Base-by-base conservation (phyloP, 92 coral and sea anemone species). In the Porites rus region DNA sequence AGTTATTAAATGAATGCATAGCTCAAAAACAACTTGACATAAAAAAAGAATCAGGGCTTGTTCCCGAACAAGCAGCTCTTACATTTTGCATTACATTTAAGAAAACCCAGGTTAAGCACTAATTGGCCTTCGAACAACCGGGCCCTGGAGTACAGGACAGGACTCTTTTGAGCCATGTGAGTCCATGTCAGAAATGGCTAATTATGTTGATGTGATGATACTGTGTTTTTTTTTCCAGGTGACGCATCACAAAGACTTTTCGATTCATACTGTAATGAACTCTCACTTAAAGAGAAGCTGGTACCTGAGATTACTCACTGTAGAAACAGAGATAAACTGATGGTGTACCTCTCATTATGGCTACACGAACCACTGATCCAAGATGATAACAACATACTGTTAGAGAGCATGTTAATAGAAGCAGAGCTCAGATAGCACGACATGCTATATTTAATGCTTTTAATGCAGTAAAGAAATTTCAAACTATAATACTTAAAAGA, bases 351-450 rank as follows among this genome's bases (percentile, higher is more conserved):
- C 75, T 94, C 99, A 0, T 74, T 95, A 81, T 97, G 99, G 99
- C 82, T 95, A 22, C 98, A 97, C 50, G 96, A 95, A 80, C 99
- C 99, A 16, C 92, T 93, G 72, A 79, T 97, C 64, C 84, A 88
- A 14, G 96, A 92, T 51, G 94, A 90, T 9, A 77, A 88, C 74
- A 86, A 86, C 18, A 67, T 91, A 38, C 74, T 95, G 50, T 80
- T 97, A 52, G 98, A 97, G 75, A 94, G 96, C 80, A 93, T 97
- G 98, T 83, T 97, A 73, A 17, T 95, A 10, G 99, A 97, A 84
- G 92, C 96, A 4, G 99, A 89, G 52, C 78, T 97, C 76, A 84
- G 93, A 67, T 93, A 66, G 81, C 79, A 72, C 85, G 80, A 88
- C 74, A 70, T 5, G 1, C 59, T 16, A 24, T 46, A 50, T 6